phyloP scores from a whole-genome alignment of 2,797 vertebrate genomes.

The Sylvilagus floridanus region DNA sequence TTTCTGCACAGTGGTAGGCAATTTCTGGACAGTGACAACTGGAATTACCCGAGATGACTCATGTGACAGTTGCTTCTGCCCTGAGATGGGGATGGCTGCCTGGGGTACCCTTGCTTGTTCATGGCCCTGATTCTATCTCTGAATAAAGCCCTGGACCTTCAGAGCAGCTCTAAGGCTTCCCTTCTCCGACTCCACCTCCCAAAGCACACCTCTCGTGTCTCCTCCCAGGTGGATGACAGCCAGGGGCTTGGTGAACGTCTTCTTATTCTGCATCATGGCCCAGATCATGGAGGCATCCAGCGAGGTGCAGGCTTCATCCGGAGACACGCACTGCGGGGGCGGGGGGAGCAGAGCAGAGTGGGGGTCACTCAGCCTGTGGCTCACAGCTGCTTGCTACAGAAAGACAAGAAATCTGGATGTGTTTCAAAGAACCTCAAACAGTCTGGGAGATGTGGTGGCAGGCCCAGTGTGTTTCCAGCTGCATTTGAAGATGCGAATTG shows the following conservation, averaged over 20 bases:
- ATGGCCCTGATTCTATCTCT: background rate
- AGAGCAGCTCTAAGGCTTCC: background rate
- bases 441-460: background rate
- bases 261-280: conserved; percentile 93
- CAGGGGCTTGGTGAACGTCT: conserved; percentile 92
- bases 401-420: conserved; percentile 25
- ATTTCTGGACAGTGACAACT: conserved; percentile 11
- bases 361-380: background rate
- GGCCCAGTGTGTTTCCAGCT: conserved; percentile 46
- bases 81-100: conserved; percentile 23
- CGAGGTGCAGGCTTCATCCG: conserved; percentile 90
- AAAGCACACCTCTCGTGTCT: conserved; percentile 84
- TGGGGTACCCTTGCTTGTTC: background rate
- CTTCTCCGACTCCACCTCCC: background rate
- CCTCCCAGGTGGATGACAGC: conserved; percentile 89
- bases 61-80: background rate
- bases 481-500: conserved; percentile 36
- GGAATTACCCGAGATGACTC: background rate
- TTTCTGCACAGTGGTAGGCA: background rate
- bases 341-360: conserved; percentile 59
- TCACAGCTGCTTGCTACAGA: conserved; percentile 32
- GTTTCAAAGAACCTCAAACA: conserved; percentile 68
- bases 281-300: conserved; percentile 90
- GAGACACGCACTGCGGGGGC: conserved; percentile 91
- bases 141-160: background rate